phyloP scores from a whole-genome alignment of 2,797 vertebrate species.

The Selene dorsalis region DNA sequence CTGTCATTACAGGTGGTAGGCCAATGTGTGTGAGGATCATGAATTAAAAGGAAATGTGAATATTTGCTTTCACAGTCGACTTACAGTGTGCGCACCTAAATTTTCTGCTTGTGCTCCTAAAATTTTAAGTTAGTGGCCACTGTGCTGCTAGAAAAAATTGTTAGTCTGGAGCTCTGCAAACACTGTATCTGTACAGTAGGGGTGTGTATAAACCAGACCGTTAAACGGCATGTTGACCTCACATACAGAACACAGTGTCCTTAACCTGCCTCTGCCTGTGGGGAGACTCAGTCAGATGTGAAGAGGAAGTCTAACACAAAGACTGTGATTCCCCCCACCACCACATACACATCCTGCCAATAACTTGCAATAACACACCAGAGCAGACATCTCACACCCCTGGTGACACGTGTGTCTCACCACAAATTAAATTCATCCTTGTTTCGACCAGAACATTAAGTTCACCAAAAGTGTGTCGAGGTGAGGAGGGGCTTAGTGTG shows the following conservation, averaged over 20 bases:
- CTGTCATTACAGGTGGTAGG: no score
- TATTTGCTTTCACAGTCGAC: no score
- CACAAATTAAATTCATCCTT: not conserved
- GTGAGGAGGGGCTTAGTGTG: not conserved
- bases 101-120: no score
- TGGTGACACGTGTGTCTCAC: not conserved
- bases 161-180: no score
- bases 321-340: no score
- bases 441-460: conserved; percentile 2
- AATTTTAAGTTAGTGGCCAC: no score
- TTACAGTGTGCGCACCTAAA: no score
- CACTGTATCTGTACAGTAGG: not conserved
- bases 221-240: not conserved
- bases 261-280: not conserved
- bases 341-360: not conserved
- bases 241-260: conserved; percentile 12
- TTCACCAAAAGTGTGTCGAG: not conserved
- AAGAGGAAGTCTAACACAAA: not conserved
- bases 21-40: no score
- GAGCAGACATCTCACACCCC: not conserved
- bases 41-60: no score
- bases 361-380: no score
- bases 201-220: not conserved
- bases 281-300: not conserved
- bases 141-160: no score